Evolutionary conservation across 2,888 invertebrate genomes (phyloP), one percentile per base, ranked within the genome.

Genomic region (Xestia rhomboidea): DNA sequence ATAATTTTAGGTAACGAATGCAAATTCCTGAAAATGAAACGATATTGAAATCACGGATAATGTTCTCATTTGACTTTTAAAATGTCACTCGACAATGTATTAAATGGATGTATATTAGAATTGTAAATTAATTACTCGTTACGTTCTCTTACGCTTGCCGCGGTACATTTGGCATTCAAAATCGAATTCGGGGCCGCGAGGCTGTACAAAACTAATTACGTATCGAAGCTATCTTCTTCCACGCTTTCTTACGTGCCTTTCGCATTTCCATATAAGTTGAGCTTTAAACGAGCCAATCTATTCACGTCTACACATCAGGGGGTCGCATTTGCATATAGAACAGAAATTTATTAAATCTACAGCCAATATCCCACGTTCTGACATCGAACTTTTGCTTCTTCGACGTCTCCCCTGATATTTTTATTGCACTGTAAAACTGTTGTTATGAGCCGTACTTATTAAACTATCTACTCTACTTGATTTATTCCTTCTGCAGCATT

Each of bases 311-410:
- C 96, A 96, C 96, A 96, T 96, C 96, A 96, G 96, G 96, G 96
- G 95, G 95, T 94, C 96, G 93, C 95, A 96, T 96, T 96, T 96
- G 96, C 96, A 96, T 96, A 96, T 96, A 96, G 96, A 96, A 96
- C 95, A 96, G 96, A 96, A 96, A 96, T 96, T 96, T 96, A 96
- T 96, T 96, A 96, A 96, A 96, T 96, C 96, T 96, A 96, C 96
- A 95, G 96, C 95, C 96, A 96, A 96, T 96, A 96, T 96, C 94
- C 94, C 92, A 93, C 95, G 96, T 94, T 94, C 93, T 94, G 93
- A 95, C 95, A 96, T 95, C 94, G 94, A 95, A 95, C 94, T 95
- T 95, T 96, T 94, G 94, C 95, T 95, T 94, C 94, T 94, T 93
- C 91, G 89, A 91, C 91, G 92, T 92, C 92, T 93, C 73, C 91